Evolutionary conservation across 2,113 vertebrate species (phyloP).

Genomic region (Nycticorax nycticorax): DNA sequence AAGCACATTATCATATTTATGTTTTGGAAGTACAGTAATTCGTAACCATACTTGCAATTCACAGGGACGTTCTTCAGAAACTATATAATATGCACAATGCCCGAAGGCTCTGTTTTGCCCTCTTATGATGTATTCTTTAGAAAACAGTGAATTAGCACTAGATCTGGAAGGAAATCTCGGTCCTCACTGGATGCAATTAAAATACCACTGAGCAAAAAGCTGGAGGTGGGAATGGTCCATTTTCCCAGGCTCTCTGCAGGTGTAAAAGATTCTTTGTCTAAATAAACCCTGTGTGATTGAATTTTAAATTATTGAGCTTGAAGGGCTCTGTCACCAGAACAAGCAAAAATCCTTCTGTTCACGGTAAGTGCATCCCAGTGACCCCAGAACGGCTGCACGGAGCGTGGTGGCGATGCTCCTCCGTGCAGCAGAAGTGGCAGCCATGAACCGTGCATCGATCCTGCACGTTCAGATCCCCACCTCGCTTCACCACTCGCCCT

Average conservation of each 20-base stretch:
- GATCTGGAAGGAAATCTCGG: not conserved
- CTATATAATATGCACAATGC: not conserved
- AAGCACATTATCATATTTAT: not conserved
- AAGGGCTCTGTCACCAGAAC: not conserved
- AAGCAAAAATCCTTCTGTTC: not conserved
- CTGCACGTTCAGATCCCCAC: accelerated
- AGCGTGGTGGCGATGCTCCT: not conserved
- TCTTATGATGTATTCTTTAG: not conserved
- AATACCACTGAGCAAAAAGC: not conserved
- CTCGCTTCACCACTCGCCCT: not conserved
- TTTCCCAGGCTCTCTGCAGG: not conserved
- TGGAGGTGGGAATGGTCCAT: not conserved
- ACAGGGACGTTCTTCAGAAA: not conserved
- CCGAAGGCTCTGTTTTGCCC: not conserved
- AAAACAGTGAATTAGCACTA: not conserved
- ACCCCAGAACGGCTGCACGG: accelerated
- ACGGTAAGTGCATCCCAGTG: not conserved
- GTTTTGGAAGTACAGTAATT: not conserved
- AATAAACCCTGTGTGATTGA: not conserved
- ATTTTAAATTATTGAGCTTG: not conserved
- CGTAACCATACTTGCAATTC: not conserved
- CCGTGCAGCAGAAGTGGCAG: not conserved
- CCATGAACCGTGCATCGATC: accelerated
- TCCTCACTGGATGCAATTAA: not conserved
- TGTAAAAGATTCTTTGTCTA: not conserved